phyloP scores from a whole-genome alignment of 2,113 vertebrate genomes.

The Tragelaphus scriptus region DNA sequence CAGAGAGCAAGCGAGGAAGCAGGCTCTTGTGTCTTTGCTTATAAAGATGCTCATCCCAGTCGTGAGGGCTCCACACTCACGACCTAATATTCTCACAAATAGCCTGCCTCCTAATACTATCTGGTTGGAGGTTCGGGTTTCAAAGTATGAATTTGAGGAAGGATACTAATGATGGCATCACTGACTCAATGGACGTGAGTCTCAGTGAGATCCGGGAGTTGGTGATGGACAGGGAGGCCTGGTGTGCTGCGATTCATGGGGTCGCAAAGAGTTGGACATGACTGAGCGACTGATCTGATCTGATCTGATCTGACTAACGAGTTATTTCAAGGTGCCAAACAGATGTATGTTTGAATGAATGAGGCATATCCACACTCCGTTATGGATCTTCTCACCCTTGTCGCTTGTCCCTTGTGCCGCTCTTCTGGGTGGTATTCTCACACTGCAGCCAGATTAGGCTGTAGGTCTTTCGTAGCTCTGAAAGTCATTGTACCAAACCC shows the following conservation, averaged over 20 bases:
- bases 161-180: not conserved
- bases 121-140: not conserved
- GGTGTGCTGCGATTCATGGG: too few relatives aligned
- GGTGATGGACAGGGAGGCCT: too few relatives aligned
- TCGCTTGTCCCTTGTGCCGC: not conserved
- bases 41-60: not conserved
- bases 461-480: not conserved
- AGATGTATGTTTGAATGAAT: not conserved
- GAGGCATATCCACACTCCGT: rapidly evolving
- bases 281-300: too few relatives aligned
- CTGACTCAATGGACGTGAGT: too few relatives aligned
- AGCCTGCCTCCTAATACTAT: not conserved
- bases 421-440: not conserved
- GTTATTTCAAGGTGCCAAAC: not conserved
- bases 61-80: not conserved
- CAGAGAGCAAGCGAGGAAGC: not conserved
- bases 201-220: too few relatives aligned
- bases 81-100: not conserved
- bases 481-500: not conserved
- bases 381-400: not conserved
- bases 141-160: not conserved
- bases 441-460: not conserved
- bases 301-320: not conserved
- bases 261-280: too few relatives aligned
- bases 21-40: not conserved